Base-by-base conservation (phyloP, 2,113 vertebrate genomes). In the Ceyx cyanopectus region DNA sequence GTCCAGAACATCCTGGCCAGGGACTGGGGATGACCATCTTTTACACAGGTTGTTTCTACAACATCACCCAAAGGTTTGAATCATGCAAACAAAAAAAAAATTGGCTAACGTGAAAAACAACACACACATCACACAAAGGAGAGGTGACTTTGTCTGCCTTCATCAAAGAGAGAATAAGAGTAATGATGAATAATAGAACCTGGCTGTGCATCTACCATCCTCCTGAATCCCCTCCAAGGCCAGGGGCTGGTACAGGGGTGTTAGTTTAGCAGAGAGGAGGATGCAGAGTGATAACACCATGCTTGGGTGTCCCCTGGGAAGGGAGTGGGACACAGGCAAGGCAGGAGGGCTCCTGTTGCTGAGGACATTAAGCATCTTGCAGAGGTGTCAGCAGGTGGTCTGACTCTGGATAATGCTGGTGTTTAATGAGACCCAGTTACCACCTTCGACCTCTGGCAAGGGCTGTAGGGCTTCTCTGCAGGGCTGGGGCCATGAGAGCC, bases 201-300 rank as follows among this genome's bases (percentile, higher is more conserved):
- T 21, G 4, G 24, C 62, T 48, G 43, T 62, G 6, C 41, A n/a
- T 15, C 26, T 22, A 9, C 19, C 18, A n/a, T 14, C 56, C 12
- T 20, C 43, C 30, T 14, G n/a, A 53, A 19, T 6, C 26, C 34
- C 24, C 79, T 34, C 32, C 34, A 26, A 6, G 13, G 27, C 21
- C 22, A 7, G 10, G 23, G 21, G 80, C 63, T 75, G 63, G 89
- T 12, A 14, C 40, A 5, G 0, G 32, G 72, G 37, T 5, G 27
- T 72, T 32, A 14, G 27, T 10, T 37, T 0, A 12, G 79, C 22
- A 3, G 43, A 65, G 29, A 20, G 18, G 62, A 32, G 67, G 54
- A 10, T 8, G 8, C 43, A 1, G 1, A 7, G 72, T 1, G 1
- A 4, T 6, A 2, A 24, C 43, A 9, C 1, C 0, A 3, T 21